Evolutionary conservation across 2,888 invertebrate species (phyloP).

Genomic region (Campoplex nolae): DNA sequence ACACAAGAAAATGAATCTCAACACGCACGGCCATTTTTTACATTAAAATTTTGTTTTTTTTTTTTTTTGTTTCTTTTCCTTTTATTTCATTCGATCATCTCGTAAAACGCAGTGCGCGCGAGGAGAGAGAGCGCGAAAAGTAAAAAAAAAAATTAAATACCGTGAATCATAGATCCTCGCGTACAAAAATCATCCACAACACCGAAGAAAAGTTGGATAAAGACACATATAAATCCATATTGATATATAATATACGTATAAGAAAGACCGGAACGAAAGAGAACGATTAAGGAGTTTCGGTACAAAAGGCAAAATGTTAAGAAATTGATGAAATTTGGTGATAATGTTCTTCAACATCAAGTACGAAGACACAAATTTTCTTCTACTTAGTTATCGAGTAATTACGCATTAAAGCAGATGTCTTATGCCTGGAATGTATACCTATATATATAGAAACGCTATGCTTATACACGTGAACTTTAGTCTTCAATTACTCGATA

Average conservation of each 20-base stretch:
- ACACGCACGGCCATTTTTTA: slow-evolving; percentile 26
- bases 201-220: slow-evolving; percentile 66
- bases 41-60: background rate
- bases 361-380: too few species aligned
- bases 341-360: too few species aligned
- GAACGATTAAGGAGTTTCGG: background rate
- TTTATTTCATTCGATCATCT: slow-evolving; percentile 13
- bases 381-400: too few species aligned
- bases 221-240: slow-evolving; percentile 14
- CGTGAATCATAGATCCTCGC: slow-evolving; percentile 64
- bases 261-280: background rate
- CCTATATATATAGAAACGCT: too few species aligned
- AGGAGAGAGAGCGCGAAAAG: slow-evolving; percentile 76
- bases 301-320: too few species aligned
- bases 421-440: too few species aligned
- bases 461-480: too few species aligned
- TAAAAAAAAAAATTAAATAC: slow-evolving; percentile 77
- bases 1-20: slow-evolving; percentile 20
- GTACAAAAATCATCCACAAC: slow-evolving; percentile 67
- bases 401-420: too few species aligned
- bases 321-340: too few species aligned
- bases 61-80: too few species aligned
- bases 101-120: slow-evolving; percentile 64
- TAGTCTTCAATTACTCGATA: too few species aligned
- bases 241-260: background rate